These are phyloP conservation scores for Nasonia oneida DNA, from an alignment of 2,888 invertebrate species.

Conservation along the genomic window DNA sequence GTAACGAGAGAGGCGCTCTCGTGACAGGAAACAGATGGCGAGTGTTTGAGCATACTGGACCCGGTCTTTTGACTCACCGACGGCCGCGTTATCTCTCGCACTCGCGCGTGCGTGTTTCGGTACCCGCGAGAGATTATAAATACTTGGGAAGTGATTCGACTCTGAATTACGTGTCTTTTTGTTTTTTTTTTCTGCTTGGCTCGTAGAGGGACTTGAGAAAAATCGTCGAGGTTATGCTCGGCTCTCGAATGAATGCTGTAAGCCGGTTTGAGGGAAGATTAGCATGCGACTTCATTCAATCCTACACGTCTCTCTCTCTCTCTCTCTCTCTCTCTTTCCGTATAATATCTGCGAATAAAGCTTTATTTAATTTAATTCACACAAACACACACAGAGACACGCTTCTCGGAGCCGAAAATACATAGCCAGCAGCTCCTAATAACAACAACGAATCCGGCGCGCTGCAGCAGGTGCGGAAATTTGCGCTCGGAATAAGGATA, in stretches of 20 bases:
- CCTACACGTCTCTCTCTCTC: not conserved
- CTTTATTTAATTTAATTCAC: not conserved
- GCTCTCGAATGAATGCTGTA: not conserved
- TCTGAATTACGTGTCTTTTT: not conserved
- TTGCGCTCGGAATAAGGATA: slow-evolving; percentile 57
- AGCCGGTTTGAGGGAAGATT: not conserved
- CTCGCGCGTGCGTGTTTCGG: not conserved
- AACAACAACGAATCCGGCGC: not conserved
- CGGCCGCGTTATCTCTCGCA: not conserved
- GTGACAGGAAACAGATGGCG: slow-evolving; percentile 56
- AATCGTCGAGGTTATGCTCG: not conserved
- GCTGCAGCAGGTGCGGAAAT: not conserved
- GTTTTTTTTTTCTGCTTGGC: not conserved
- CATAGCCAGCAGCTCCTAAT: not conserved
- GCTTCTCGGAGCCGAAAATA: not conserved
- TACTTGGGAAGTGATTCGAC: not conserved
- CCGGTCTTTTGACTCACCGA: slow-evolving; percentile 7
- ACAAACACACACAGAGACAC: not conserved
- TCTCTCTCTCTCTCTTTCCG: not conserved
- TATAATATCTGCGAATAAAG: not conserved
- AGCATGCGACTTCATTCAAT: not conserved
- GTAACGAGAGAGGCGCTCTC: slow-evolving; percentile 10
- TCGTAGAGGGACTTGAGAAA: not conserved
- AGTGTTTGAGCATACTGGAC: slow-evolving; percentile 34
- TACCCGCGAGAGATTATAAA: not conserved